These are phyloP conservation scores for Gallinago paraguaiae DNA, from an alignment of 2,113 vertebrate species.

Conservation along the genomic window DNA sequence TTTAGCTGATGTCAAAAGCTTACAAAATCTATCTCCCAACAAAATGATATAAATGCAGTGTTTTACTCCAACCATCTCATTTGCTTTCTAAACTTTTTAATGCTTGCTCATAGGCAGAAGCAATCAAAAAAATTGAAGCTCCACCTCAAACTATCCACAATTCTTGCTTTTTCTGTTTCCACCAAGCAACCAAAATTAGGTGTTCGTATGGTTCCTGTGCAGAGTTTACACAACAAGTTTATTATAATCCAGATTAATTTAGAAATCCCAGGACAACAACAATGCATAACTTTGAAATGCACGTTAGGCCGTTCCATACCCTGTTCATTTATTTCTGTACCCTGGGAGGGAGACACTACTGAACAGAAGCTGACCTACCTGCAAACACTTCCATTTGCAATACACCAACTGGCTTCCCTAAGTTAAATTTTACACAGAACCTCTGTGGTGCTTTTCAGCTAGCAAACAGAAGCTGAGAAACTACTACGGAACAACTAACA, in stretches of 20 bases:
- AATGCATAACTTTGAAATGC: neutral
- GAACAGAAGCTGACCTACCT: neutral
- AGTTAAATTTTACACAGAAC: neutral
- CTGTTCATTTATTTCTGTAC: neutral
- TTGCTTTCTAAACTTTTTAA: neutral
- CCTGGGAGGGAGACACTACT: accelerated
- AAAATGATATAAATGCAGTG: neutral
- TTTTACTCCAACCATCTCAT: neutral
- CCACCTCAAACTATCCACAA: neutral
- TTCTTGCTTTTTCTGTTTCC: neutral
- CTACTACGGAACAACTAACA: neutral
- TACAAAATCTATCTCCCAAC: conserved; percentile 15
- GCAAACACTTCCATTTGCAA: neutral
- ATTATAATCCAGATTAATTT: neutral
- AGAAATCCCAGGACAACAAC: neutral
- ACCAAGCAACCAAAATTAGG: neutral
- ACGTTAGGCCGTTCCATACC: neutral
- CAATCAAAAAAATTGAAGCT: neutral
- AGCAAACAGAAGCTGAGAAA: neutral
- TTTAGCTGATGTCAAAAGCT: conserved; percentile 25
- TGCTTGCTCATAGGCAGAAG: neutral
- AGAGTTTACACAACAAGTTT: neutral
- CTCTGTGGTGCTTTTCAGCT: neutral
- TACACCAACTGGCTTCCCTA: neutral
- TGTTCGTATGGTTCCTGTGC: neutral